Conservation (phyloP, 2,797 vertebrate species). For the Sternotherus odoratus region DNA sequence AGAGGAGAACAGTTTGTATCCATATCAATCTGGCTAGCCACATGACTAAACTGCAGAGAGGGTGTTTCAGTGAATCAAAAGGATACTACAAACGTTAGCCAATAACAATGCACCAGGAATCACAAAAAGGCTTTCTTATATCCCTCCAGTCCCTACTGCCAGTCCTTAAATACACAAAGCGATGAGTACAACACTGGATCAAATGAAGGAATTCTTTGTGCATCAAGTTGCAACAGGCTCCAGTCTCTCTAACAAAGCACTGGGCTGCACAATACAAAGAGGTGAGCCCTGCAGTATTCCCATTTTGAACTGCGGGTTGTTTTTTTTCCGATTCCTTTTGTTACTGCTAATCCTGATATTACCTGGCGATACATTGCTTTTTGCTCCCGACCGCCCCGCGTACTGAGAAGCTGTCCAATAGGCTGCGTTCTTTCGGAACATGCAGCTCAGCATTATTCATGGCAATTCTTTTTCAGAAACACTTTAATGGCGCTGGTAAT, state of each 20-base stretch:
- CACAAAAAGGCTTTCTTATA: not conserved
- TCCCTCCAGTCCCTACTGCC: not conserved
- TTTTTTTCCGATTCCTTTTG: not conserved
- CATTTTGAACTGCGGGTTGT: not conserved
- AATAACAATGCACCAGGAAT: not conserved
- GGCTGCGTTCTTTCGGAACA: not conserved
- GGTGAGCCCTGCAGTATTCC: not conserved
- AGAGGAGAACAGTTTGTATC: slow-evolving; percentile 35
- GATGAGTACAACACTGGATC: not conserved
- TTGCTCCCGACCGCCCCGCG: not conserved
- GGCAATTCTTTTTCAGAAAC: not conserved
- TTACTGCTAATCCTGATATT: not conserved
- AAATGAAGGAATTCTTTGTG: not conserved
- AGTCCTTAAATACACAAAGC: not conserved
- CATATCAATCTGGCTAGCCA: slow-evolving; percentile 20
- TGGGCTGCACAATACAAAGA: fast-evolving
- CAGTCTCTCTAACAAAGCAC: not conserved
- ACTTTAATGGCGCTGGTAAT: not conserved
- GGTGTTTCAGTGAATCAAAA: slow-evolving; percentile 6
- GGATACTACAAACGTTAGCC: fast-evolving
- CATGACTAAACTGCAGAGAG: slow-evolving; percentile 28
- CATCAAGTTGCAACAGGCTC: fast-evolving
- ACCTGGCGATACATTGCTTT: not conserved
- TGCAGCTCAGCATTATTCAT: not conserved
- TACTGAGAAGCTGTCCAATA: not conserved